Evolutionary conservation across 2,113 vertebrate genomes (phyloP), one percentile per base, ranked within the genome.

Genomic region (Lophura nycthemera): DNA sequence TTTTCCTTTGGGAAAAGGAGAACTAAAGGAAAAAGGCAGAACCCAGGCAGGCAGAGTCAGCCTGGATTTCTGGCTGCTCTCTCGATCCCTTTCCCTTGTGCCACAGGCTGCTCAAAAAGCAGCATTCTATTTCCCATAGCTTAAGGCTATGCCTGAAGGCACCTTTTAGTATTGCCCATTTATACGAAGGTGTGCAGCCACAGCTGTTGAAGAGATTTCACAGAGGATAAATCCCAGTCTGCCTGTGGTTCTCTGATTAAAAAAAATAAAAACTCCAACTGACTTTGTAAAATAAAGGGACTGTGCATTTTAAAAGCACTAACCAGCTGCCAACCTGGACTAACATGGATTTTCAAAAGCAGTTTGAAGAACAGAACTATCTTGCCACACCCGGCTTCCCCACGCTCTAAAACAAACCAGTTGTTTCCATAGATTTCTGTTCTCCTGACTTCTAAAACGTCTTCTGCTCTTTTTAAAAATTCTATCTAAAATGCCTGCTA

Each of bases 101-200:
- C 78, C 12, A 42, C 38, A 13, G 17, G 50, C 64, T 67, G 72
- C 42, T 95, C 32, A 18, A 5, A 64, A 34, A 36, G 42, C 36
- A 34, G 11, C 22, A 2, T 15, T 93, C 76, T 83, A 64, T 38
- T 86, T n/a, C 42, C 19, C 2, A 2, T 57, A 83, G 52, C 89
- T 88, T 21, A 74, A 47, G 82, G 87, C 65, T 88, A 5, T 83
- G 91, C 89, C 75, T 57, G 52, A 43, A 78, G 72, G 75, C 18
- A 71, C 47, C 34, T 71, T 89, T 88, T 83, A 88, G 56, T 69
- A 18, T 52, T 86, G 80, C 7, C 72, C 30, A 13, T 89, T 91
- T 88, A 30, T 47, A 36, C 42, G 38, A 13, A 80, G 50, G 42
- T 91, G 83, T 45, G 47, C 18, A 86, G 30, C 11, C 12, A 36